These are phyloP conservation scores for Sarcophaga bullata DNA, from an alignment of 1,140 invertebrate species.

Conservation along the genomic window DNA sequence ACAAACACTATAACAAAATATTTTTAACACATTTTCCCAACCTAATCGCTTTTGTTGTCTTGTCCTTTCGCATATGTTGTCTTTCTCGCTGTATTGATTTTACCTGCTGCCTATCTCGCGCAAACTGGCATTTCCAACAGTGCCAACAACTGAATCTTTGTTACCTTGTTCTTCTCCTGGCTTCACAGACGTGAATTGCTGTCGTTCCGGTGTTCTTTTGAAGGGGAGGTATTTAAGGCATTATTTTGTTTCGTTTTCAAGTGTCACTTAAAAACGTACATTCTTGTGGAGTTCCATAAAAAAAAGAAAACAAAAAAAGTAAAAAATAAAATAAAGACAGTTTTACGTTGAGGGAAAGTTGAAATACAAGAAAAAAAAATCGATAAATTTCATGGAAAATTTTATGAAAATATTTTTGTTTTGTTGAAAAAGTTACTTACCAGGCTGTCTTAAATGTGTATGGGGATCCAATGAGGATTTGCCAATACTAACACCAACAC, in stretches of 20 bases:
- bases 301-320: neutral
- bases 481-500: slow-evolving; percentile 72
- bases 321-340: neutral
- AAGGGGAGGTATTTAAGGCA: slow-evolving; percentile 32
- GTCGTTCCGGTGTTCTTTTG: neutral
- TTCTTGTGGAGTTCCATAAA: neutral
- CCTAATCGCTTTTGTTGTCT: too few species aligned
- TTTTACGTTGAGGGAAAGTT: neutral
- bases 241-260: slow-evolving; percentile 37
- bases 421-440: slow-evolving; percentile 67
- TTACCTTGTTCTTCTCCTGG: too few species aligned
- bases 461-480: slow-evolving; percentile 85
- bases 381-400: neutral
- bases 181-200: too few species aligned
- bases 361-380: neutral
- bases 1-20: too few species aligned
- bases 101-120: too few species aligned
- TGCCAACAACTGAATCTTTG: too few species aligned
- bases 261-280: slow-evolving; percentile 12
- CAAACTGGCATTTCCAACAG: too few species aligned
- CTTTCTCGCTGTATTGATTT: too few species aligned
- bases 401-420: neutral
- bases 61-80: too few species aligned
- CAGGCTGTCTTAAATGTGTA: slow-evolving; percentile 87
- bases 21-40: too few species aligned